A percentile compares a stretch with the other conserved stretches of the same genome.
phyloP scores from a whole-genome alignment of 2,888 invertebrate species.

The Tenthredo scrophulariae region DNA sequence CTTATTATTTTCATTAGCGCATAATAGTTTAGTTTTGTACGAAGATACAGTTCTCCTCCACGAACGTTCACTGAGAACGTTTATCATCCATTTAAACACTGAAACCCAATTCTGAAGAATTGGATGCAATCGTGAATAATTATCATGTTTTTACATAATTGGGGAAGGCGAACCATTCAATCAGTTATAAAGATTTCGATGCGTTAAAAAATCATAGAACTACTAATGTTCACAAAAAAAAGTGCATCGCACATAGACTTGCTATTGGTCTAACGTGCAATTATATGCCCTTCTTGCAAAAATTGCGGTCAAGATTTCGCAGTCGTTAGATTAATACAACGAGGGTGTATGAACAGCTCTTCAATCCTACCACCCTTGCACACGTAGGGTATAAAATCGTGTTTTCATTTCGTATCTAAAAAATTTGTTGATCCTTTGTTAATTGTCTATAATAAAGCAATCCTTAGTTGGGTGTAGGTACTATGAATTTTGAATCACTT shows the following conservation, averaged over 20 bases:
- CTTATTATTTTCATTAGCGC: background rate
- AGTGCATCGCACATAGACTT: too few species aligned
- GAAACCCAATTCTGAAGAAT: background rate
- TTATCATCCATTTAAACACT: background rate
- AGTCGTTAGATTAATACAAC: too few species aligned
- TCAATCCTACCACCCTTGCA: background rate
- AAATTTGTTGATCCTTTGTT: background rate
- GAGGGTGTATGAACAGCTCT: background rate
- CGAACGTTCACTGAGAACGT: background rate
- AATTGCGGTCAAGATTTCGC: too few species aligned
- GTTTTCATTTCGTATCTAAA: background rate
- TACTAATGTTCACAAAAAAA: too few species aligned
- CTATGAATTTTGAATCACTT: constrained; percentile 28
- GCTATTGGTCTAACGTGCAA: too few species aligned
- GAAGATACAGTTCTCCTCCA: background rate
- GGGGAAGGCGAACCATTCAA: background rate
- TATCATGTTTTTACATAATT: background rate
- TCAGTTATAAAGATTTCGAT: too few species aligned
- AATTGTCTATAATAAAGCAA: background rate
- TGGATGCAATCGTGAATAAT: too few species aligned
- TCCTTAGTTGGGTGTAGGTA: background rate
- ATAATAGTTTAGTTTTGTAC: background rate
- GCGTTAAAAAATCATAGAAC: too few species aligned
- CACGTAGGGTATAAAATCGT: too few species aligned
- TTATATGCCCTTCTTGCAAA: too few species aligned